Evolutionary conservation across 2,113 vertebrate genomes (phyloP).

Genomic region (Barbus barbus): DNA sequence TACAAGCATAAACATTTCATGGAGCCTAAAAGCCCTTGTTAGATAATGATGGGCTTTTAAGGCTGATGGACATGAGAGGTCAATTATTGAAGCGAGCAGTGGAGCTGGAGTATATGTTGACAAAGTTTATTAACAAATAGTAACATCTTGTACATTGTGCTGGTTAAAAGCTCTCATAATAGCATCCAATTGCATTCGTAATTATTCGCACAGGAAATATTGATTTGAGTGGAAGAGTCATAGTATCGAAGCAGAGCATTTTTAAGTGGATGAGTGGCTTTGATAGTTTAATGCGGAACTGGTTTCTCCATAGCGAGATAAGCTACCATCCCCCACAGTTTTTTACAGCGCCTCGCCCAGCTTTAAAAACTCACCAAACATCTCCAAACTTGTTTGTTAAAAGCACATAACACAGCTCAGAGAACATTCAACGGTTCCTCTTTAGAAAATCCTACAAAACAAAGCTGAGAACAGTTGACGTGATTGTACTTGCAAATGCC

Average conservation of each 20-base stretch:
- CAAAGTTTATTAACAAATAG: constrained; percentile 49
- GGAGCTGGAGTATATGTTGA: constrained; percentile 53
- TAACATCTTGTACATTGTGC: constrained; percentile 35
- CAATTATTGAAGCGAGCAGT: constrained; percentile 60
- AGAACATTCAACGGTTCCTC: neutral
- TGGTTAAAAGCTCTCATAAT: constrained; percentile 50
- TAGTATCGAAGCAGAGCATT: constrained; percentile 36
- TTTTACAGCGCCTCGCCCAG: constrained; percentile 39
- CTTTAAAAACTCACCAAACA: constrained; percentile 35
- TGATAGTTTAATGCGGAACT: constrained; percentile 52
- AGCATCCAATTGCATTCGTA: constrained; percentile 7
- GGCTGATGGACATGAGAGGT: constrained; percentile 29
- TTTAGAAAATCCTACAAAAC: neutral
- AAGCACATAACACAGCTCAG: constrained; percentile 33
- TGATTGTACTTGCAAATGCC: neutral
- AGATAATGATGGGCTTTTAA: constrained; percentile 69
- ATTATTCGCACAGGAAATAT: constrained; percentile 29
- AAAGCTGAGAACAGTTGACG: neutral
- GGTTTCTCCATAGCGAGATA: constrained; percentile 51
- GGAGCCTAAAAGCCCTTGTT: constrained; percentile 69
- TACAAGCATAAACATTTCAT: constrained; percentile 61
- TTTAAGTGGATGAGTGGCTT: constrained; percentile 49
- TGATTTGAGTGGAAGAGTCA: constrained; percentile 9
- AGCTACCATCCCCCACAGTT: constrained; percentile 45
- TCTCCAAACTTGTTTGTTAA: constrained; percentile 30